Base-by-base conservation (phyloP, 2,888 invertebrate species). In the Thereva nobilitata region DNA sequence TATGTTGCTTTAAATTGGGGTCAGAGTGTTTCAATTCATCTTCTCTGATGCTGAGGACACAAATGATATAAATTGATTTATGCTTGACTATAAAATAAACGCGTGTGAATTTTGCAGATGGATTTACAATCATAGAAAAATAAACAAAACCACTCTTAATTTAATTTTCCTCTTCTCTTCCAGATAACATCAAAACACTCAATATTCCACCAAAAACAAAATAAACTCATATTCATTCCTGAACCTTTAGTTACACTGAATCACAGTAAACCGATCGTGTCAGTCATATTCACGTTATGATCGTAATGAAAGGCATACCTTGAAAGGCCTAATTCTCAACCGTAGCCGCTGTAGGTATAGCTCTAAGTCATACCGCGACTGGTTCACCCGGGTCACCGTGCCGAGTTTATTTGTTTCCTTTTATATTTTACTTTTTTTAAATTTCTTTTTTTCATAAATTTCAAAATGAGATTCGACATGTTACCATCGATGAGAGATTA, bases 381-480 rank as follows among this genome's bases (percentile, higher is more conserved):
- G 23, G 61, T 61, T 61, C 61, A 61, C 41, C 23, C 50, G 41
- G 61, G 49, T 61, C 61, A 61, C 50, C 50, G 34, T 41, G 42
- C 50, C 23, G 50, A 50, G 50, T 40, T 61, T 61, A 53, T 64
- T 64, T 64, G 44, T 64, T 64, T 54, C 53, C 44, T 34, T 54
- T 44, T 44, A 37, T 55, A 65, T 55, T 47, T 34, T 49, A 7
- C n/a, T 37, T 37, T 59, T 47, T 38, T 47, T 59, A 8, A 34
- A 34, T 12, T 23, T 41, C n/a, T 61, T 34, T 59, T n/a, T 35
- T 37, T 42, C 34, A 23, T 2, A 54, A 45, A 12, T 56, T 38
- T 49, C 41, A 49, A 56, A 65, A 65, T 65, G 65, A 65, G 49
- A 65, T 55, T 50, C 55, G 65, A 65, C 65, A 65, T 56, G 65